Evolutionary conservation across 1,140 invertebrate species (phyloP), one percentile per base, ranked within the genome.

Genomic region (Drosophila ogumai): DNA sequence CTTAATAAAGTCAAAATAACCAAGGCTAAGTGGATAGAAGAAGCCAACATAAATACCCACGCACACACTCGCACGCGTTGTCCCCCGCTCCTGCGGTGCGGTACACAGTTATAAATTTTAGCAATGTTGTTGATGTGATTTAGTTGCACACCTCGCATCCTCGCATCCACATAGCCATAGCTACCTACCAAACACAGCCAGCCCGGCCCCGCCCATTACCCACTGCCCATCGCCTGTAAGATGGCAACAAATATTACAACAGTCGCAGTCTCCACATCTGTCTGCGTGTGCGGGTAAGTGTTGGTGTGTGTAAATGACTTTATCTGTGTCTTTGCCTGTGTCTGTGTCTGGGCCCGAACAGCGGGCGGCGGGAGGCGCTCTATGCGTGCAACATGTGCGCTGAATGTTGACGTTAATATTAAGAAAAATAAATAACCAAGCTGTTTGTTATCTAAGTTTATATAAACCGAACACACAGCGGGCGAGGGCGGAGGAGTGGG

Each of bases 321-420:
- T 90, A 71, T 79, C 75, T 79, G 56, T 72, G 58, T 79, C 61
- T 75, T 49, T 71, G 57, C 57, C 59, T 73, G 54, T 57, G 57
- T 66, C 59, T 73, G 54, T 57, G 57, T 66, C 75, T 67, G 64
- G 69, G 68, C 66, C 43, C 31, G 28, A 59, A 46, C 80, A 75
- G 71, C 61, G 57, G 58, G 74, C 46, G 85, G 73, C 54, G 32
- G 55, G 55, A 40, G 57, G 49, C 59, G 63, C 79, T 67, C 78
- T 79, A 69, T 90, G 85, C 85, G 85, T 90, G 85, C 85, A 90
- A 90, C 85, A 90, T 90, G 85, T 90, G 85, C 85, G 85, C 85
- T 85, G 85, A 90, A 90, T 90, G 85, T 90, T 90, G 85, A 90
- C 85, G 86, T 90, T 90, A 90, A 90, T 90, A 90, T 90, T 90